Base-by-base conservation (phyloP, 2,888 invertebrate genomes). In the Labia minor region DNA sequence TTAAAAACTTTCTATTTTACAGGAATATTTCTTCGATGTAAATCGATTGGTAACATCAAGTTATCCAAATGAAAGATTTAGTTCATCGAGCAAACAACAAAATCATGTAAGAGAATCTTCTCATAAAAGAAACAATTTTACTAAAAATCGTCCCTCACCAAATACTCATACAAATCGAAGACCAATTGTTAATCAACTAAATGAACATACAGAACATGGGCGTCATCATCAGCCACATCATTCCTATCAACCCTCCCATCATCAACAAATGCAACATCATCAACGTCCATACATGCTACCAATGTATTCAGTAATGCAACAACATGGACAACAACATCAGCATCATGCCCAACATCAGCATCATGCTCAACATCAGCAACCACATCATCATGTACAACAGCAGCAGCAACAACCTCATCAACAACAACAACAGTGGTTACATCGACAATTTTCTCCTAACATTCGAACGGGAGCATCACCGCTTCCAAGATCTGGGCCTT, bases 61-160 rank as follows among this genome's bases (percentile, higher is more conserved):
- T 69, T 81, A 80, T 1, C 82, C 82, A 1, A 79, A 79, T 71
- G 81, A 81, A 71, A 74, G 82, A 21, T 79, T 81, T 19, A 83
- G 83, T 72, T 75, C 79, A 18, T 73, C 76, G 16, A 83, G 83
- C 73, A 79, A 79, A 65, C 79, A 79, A 71, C 82, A 83, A 68
- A 83, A 83, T 1, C 83, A 83, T 72, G 76, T 77, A 3, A 77
- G 77, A 66, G 78, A 80, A 61, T 83, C 82, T 70, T 77, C 78
- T 0, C 68, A 70, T 62, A 70, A 66, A 65, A 69, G 97, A 96
- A 98, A 99, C 99, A 33, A 98, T 97, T 65, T 99, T 96, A 18
- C 99, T 97, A 66, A 97, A 98, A 73, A 99, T 94, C 1, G 98
- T 98, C 73, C 99, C 81, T 97, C 98, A 98, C 77, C 87, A 90